Evolutionary conservation across 2,888 invertebrate species (phyloP), one percentile per base, ranked within the genome.

Genomic region (Megastigmus dorsalis): DNA sequence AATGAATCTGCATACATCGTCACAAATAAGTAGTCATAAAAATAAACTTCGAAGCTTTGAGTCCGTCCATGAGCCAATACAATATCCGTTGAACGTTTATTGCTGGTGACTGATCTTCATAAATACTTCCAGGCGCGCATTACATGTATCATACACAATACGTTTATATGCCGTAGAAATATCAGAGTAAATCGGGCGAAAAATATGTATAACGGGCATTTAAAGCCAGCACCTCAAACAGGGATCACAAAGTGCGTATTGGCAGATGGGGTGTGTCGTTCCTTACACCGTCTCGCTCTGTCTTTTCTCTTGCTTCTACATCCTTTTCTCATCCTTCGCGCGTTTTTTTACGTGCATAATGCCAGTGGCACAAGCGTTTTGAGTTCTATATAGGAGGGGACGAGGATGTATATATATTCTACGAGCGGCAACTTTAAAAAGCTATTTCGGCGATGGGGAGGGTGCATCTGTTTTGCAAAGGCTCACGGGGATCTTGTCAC

Each of bases 381-480:
- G n/a, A n/a, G n/a, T n/a, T n/a, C n/a, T n/a, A n/a, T n/a, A n/a
- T n/a, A n/a, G n/a, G n/a, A n/a, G 59, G 69, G 50, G 62, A 65
- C 71, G 70, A 62, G 73, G 78, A 72, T 72, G 79, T 78, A 79
- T 80, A 80, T 78, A 80, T 77, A 80, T 79, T 63, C 77, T 75
- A 68, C 65, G 70, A 33, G 57, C 45, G 78, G 79, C 79, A 81
- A 84, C 82, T 84, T 85, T 85, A 85, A 85, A 85, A 85, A 83
- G 83, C 84, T 80, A 85, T 85, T 84, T 79, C 79, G 77, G 1
- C 78, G 74, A 76, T 74, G 82, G 81, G 77, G 78, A 75, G 79
- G 85, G 85, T 84, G 84, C 83, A 84, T 85, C 83, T 84, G 82
- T 81, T 85, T 83, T 83, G 80, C 78, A 79, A 79, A 80, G 82